Percentiles rank a stretch among this genome's conserved stretches.
Evolutionary conservation across 2,888 invertebrate genomes (phyloP).

Genomic region (Leptogaster cylindrica): DNA sequence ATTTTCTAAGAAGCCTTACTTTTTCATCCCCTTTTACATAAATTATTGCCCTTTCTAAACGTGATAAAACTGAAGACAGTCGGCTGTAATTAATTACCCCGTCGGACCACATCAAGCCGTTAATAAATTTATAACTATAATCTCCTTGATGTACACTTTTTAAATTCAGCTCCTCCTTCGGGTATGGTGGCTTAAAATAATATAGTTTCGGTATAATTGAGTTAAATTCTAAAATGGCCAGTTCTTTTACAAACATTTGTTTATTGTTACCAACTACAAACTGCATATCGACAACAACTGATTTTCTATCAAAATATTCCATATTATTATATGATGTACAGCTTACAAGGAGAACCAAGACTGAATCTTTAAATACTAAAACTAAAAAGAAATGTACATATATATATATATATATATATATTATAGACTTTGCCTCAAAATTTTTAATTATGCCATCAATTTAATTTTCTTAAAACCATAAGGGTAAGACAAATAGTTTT

Average conservation of each 20-base stretch:
- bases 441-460: no score
- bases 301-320: no score
- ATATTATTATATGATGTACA: no score
- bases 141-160: neutral
- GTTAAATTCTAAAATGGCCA: neutral
- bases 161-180: neutral
- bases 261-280: constrained; percentile 1
- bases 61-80: neutral
- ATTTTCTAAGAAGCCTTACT: neutral
- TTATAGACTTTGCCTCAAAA: no score
- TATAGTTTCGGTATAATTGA: constrained; percentile 8
- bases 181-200: neutral
- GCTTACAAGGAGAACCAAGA: no score
- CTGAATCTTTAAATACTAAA: no score
- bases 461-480: no score
- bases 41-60: neutral
- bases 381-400: no score
- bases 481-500: no score
- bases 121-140: neutral
- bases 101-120: neutral
- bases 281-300: constrained; percentile 1
- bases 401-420: no score
- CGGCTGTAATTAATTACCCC: neutral
- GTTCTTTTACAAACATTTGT: neutral
- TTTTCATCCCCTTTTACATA: constrained; percentile 5